Conservation (phyloP, 2,888 invertebrate genomes). For the Sminthurinus aureus region DNA sequence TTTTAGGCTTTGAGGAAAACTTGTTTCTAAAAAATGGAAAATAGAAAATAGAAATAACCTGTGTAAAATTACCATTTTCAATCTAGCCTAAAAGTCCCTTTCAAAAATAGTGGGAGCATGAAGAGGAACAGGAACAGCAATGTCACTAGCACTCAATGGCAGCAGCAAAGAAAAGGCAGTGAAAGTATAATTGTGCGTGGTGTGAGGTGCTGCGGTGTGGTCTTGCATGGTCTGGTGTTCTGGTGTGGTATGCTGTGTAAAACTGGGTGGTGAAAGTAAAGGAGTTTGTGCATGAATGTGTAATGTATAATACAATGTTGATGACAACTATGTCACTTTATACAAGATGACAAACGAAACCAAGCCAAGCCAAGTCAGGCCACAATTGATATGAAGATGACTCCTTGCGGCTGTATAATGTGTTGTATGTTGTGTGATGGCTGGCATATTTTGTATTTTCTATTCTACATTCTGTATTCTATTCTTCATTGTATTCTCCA, state of each 20-base stretch:
- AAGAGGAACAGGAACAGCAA: no score
- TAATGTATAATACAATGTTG: neutral
- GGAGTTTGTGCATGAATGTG: no score
- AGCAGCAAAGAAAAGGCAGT: no score
- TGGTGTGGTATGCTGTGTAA: neutral
- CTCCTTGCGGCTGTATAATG: constrained; percentile 7
- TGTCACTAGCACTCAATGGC: no score
- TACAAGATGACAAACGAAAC: no score
- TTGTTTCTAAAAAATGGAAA: neutral
- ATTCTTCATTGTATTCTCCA: neutral
- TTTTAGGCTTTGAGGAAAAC: neutral
- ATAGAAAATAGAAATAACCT: neutral
- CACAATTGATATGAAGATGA: constrained; percentile 9
- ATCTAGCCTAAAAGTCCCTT: neutral
- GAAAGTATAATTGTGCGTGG: neutral
- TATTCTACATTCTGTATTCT: neutral
- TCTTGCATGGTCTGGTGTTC: no score
- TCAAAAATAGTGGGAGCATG: no score
- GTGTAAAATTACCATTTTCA: neutral
- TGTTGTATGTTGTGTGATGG: constrained; percentile 1
- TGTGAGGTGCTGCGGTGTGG: neutral
- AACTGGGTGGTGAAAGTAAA: neutral
- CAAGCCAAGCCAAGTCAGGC: neutral
- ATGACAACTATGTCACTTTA: no score
- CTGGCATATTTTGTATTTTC: constrained; percentile 26